phyloP scores from a whole-genome alignment of 35 echinoderm and acorn worm species.

The Amphiura filiformis region DNA sequence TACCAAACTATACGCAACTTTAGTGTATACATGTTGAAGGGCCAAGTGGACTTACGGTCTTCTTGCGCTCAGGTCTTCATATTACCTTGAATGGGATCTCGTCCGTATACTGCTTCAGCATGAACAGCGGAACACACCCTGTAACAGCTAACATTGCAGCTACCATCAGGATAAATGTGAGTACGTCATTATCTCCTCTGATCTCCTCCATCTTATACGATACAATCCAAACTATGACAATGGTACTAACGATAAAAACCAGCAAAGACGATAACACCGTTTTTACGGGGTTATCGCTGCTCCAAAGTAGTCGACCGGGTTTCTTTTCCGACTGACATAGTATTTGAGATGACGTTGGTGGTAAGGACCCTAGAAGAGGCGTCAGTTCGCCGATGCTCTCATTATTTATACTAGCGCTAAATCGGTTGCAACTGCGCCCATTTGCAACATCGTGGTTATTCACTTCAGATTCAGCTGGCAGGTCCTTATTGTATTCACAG shows the following conservation, averaged over 20 bases:
- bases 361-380: background rate
- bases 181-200: background rate
- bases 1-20: too few species aligned
- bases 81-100: conserved; percentile 56
- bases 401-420: background rate
- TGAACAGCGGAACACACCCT: conserved; percentile 15
- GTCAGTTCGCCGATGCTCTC: background rate
- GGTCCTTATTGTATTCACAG: too few species aligned
- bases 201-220: conserved; percentile 25
- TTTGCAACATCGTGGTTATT: too few species aligned
- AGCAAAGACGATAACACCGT: conserved; percentile 21
- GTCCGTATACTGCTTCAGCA: conserved; percentile 39
- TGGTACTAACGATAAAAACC: conserved; percentile 12
- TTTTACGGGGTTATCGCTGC: background rate
- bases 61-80: too few species aligned
- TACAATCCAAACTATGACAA: conserved; percentile 6
- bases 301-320: background rate
- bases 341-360: background rate
- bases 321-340: background rate
- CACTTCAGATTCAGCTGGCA: too few species aligned
- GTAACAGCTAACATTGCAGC: background rate
- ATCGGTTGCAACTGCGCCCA: too few species aligned
- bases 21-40: too few species aligned
- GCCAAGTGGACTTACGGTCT: too few species aligned
- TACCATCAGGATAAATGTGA: background rate